Evolutionary conservation across 2,797 vertebrate genomes (phyloP).

Genomic region (Potorous gilbertii): DNA sequence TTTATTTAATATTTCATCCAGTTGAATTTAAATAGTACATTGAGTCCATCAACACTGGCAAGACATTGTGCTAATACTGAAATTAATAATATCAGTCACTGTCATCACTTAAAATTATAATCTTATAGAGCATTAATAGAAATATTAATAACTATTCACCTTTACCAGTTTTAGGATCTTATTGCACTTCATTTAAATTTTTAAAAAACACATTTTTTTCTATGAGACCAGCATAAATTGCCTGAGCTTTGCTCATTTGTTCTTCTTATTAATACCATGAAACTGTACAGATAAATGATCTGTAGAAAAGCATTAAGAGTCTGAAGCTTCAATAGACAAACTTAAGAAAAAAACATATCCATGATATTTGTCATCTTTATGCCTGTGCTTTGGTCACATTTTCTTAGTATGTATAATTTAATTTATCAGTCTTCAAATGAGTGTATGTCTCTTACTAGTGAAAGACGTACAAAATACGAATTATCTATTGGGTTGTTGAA

Average conservation of each 20-base stretch:
- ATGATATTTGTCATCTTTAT: neutral
- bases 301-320: slow-evolving; percentile 71
- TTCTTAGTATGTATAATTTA: neutral
- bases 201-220: slow-evolving; percentile 61
- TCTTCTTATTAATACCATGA: slow-evolving; percentile 68
- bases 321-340: slow-evolving; percentile 50
- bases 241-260: slow-evolving; percentile 77
- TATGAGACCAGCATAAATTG: slow-evolving; percentile 57
- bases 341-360: slow-evolving; percentile 33
- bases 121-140: slow-evolving; percentile 20
- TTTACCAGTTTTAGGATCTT: slow-evolving; percentile 34
- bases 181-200: slow-evolving; percentile 74
- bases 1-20: slow-evolving; percentile 85
- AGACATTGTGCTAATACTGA: slow-evolving; percentile 76
- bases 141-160: slow-evolving; percentile 44
- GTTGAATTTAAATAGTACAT: slow-evolving; percentile 86
- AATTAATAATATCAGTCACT: slow-evolving; percentile 62
- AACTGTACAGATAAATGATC: slow-evolving; percentile 51
- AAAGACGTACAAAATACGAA: neutral
- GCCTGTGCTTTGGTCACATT: neutral
- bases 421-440: neutral
- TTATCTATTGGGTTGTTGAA: neutral
- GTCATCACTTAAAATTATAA: slow-evolving; percentile 18
- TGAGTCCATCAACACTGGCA: slow-evolving; percentile 76
- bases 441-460: neutral